Percentiles rank a stretch among this genome's conserved stretches.
Conservation (phyloP, 2,888 invertebrate species). For the Camptogramma bilineatum region DNA sequence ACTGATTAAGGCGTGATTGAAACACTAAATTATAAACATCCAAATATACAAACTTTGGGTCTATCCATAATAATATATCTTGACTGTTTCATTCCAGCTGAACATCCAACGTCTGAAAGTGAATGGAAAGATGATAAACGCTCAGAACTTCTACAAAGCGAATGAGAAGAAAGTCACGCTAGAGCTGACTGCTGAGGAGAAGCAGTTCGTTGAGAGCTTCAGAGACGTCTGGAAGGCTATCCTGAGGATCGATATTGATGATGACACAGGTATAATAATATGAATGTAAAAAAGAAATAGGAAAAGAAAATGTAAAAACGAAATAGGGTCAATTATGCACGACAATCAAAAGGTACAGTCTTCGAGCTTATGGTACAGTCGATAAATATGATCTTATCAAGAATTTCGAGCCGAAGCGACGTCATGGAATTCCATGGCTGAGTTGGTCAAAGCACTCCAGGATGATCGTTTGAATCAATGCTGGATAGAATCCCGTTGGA, state of each 20-base stretch:
- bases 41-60: neutral
- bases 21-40: neutral
- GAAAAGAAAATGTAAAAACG: too few relatives aligned
- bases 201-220: conserved; percentile 87
- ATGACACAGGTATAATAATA: conserved; percentile 86
- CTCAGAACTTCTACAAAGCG: conserved; percentile 91
- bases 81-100: conserved; percentile 77
- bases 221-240: conserved; percentile 94
- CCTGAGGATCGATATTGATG: conserved; percentile 89
- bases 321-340: too few relatives aligned
- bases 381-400: too few relatives aligned
- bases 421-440: too few relatives aligned
- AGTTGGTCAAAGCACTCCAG: too few relatives aligned
- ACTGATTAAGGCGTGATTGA: too few relatives aligned
- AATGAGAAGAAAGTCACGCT: conserved; percentile 82
- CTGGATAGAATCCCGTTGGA: too few relatives aligned
- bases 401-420: too few relatives aligned
- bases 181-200: conserved; percentile 91
- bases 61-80: neutral
- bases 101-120: conserved; percentile 92
- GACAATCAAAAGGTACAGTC: too few relatives aligned
- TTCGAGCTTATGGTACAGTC: too few relatives aligned
- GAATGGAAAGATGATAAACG: conserved; percentile 92
- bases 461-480: too few relatives aligned
- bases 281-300: too few relatives aligned